Conservation (phyloP, 37 sponge, comb jelly and placozoan genomes). For the Theonella swinhoei region DNA sequence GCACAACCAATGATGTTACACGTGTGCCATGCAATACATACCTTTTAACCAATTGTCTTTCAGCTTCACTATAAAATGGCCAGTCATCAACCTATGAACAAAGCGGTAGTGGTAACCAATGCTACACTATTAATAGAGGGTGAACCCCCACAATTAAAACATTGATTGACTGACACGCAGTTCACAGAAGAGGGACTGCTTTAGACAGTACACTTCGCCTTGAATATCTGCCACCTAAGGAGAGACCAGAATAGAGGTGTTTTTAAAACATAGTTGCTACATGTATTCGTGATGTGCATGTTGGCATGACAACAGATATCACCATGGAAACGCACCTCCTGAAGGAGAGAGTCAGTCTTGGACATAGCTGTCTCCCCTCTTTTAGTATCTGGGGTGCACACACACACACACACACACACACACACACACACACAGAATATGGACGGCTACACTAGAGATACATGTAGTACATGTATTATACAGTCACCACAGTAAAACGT, state of each 20-base stretch:
- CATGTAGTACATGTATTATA: too few species aligned
- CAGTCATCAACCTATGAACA: slow-evolving; percentile 55
- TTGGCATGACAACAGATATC: neutral
- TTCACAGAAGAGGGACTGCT: neutral
- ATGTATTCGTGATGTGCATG: neutral
- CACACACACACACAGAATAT: neutral
- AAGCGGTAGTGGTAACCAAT: too few species aligned
- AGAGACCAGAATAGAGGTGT: too few species aligned
- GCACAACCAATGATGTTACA: neutral
- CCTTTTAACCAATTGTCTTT: slow-evolving; percentile 63
- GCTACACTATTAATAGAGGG: too few species aligned
- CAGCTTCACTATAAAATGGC: slow-evolving; percentile 68
- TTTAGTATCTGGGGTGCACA: slow-evolving; percentile 44
- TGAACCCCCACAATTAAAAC: too few species aligned
- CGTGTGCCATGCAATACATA: neutral
- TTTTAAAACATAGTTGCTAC: neutral
- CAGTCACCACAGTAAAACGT: neutral
- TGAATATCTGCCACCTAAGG: neutral
- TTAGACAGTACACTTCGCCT: neutral
- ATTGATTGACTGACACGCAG: neutral
- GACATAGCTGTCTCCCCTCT: slow-evolving; percentile 45
- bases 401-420: slow-evolving; percentile 14
- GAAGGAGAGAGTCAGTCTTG: slow-evolving; percentile 42
- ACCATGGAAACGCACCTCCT: slow-evolving; percentile 28
- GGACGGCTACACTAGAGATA: neutral